These are phyloP conservation scores for Aldabrachelys gigantea DNA, from an alignment of 2,113 vertebrate species.

Conservation along the genomic window DNA sequence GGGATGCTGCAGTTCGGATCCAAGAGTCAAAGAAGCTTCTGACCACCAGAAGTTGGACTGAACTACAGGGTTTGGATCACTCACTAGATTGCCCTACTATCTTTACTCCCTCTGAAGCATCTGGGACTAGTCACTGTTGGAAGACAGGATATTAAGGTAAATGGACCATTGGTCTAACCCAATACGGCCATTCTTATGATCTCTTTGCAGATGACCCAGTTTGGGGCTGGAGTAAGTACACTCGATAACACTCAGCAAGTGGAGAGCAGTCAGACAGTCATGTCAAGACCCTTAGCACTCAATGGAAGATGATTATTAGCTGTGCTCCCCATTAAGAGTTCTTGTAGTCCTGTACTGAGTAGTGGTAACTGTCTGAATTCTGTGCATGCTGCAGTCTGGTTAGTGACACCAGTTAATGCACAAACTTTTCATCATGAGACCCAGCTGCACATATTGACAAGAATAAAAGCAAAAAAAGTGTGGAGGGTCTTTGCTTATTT, in stretches of 20 bases:
- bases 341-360: rapidly evolving
- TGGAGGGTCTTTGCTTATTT: rapidly evolving
- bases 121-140: too few relatives aligned
- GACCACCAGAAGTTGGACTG: too few relatives aligned
- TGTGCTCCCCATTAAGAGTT: rapidly evolving
- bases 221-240: background rate
- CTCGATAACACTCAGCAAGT: rapidly evolving
- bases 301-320: rapidly evolving
- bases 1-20: rapidly evolving
- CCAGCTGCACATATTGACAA: background rate
- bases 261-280: background rate
- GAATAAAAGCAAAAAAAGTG: rapidly evolving
- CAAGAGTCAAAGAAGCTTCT: too few relatives aligned
- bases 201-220: rapidly evolving
- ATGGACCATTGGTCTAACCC: too few relatives aligned
- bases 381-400: rapidly evolving
- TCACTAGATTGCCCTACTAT: too few relatives aligned
- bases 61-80: too few relatives aligned
- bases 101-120: too few relatives aligned
- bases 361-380: rapidly evolving
- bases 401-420: rapidly evolving
- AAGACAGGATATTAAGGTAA: too few relatives aligned
- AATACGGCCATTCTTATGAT: too few relatives aligned
- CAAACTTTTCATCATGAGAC: background rate
- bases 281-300: background rate